Evolutionary conservation across 2,113 vertebrate species (phyloP), one percentile per base, ranked within the genome.

Genomic region (Rhagologus leucostigma): DNA sequence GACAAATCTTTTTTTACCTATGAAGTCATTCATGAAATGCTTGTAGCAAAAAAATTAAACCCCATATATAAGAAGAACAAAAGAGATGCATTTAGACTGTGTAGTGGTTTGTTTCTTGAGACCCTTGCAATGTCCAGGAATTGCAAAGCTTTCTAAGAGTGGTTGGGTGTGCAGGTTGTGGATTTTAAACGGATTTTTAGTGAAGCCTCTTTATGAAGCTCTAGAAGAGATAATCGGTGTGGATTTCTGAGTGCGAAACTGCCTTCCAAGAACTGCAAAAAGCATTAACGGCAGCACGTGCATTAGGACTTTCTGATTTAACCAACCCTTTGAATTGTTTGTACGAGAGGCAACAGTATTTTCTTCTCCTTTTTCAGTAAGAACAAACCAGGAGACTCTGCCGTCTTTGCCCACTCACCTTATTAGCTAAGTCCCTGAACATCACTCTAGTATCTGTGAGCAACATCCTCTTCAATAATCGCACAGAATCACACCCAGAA

Each of bases 71-170:
- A n/a, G 27, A 75, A 68, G 23, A 16, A 71, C 49, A 35, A 44
- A n/a, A 47, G 7, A 56, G 6, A 4, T 41, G 5, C 6, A 20
- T 84, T 90, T 70, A 79, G 11, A 78, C 8, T 59, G 10, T 20
- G 11, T 60, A 44, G 15, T 33, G 12, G 3, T 21, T 83, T 46
- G 7, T 19, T 53, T 32, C 35, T 74, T 4, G 37, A 27, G 46
- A 60, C 44, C 5, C 33, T 37, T 0, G 0, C 11, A 33, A 15
- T 9, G 15, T 33, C 39, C 37, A 37, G 27, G 14, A 44, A 33
- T 59, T 68, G 4, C 1, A 4, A 44, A 15, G 22, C 3, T 68
- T 60, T 60, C 33, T 68, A 16, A 18, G 37, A 37, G 23, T 87
- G 33, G 15, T 29, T 44, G 63, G 27, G 9, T 52, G 14, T 42